Conservation (phyloP, 2,113 vertebrate genomes). For the Eublepharis macularius region DNA sequence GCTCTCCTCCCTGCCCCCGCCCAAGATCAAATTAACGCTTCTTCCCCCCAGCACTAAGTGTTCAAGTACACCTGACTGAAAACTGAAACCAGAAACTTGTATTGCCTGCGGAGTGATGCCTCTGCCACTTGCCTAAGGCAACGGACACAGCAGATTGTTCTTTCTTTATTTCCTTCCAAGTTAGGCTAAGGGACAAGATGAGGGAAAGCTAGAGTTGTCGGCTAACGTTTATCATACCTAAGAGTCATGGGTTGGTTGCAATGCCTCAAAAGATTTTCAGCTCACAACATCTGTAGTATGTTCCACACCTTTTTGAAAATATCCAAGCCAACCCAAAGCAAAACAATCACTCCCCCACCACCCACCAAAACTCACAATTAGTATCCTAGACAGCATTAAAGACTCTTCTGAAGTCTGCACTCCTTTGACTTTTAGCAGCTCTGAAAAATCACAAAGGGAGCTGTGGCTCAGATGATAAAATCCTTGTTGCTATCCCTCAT, state of each 20-base stretch:
- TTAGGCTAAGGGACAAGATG: background rate
- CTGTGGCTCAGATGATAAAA: too few species aligned
- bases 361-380: background rate
- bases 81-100: background rate
- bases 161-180: background rate
- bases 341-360: too few species aligned
- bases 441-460: too few species aligned
- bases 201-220: background rate
- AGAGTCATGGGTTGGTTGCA: background rate
- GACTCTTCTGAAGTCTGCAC: too few species aligned
- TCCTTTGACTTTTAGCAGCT: too few species aligned
- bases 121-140: background rate
- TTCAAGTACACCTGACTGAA: background rate
- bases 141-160: background rate
- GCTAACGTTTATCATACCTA: background rate
- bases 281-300: too few species aligned
- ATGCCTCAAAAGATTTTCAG: background rate
- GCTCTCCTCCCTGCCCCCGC: too few species aligned
- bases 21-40: background rate
- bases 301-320: background rate
- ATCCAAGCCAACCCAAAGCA: background rate
- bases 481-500: too few species aligned
- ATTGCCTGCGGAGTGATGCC: background rate
- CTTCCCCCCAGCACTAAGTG: background rate
- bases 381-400: background rate